Evolutionary conservation across 2,888 invertebrate genomes (phyloP), one percentile per base, ranked within the genome.

Genomic region (Acrobasis suavella): DNA sequence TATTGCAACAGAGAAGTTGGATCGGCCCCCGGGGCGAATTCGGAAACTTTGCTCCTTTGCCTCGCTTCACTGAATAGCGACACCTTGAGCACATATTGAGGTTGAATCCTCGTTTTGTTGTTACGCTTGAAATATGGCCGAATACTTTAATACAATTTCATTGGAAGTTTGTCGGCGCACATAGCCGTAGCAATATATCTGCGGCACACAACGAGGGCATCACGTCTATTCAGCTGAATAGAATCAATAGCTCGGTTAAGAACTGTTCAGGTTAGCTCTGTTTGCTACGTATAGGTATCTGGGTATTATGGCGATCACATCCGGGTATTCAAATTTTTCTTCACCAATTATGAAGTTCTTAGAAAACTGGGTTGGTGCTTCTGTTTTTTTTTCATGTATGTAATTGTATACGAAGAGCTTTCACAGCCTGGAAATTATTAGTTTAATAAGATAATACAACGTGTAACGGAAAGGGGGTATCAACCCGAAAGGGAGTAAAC

Each of bases 31-130:
- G 82, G 89, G 88, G 89, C 82, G 81, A 88, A 86, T 83, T 87
- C 83, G 77, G 79, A 86, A 91, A 91, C 81, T 91, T 91, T 83
- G 85, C 87, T 87, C 86, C 90, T 89, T 89, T 88, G 87, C 86
- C 87, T 83, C 85, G 88, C 88, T 84, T 83, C 88, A 87, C 85
- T 86, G 88, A 86, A 82, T 88, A 85, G 80, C 79, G 86, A 88
- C 88, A 89, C 88, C 87, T 89, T 83, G 87, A 85, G 80, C 91
- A 90, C 89, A 90, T 91, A 90, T 90, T 89, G 88, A 83, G 89
- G 88, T 87, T 86, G 86, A 87, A 89, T 86, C 83, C 82, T 81
- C 81, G 81, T 85, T 87, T 87, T 83, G 86, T 86, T 86, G 86
- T 88, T 88, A 83, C 82, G 80, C 77, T 84, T 86, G 83, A 87